Evolutionary conservation across 2,113 vertebrate species (phyloP).

Genomic region (Microtus montanus): DNA sequence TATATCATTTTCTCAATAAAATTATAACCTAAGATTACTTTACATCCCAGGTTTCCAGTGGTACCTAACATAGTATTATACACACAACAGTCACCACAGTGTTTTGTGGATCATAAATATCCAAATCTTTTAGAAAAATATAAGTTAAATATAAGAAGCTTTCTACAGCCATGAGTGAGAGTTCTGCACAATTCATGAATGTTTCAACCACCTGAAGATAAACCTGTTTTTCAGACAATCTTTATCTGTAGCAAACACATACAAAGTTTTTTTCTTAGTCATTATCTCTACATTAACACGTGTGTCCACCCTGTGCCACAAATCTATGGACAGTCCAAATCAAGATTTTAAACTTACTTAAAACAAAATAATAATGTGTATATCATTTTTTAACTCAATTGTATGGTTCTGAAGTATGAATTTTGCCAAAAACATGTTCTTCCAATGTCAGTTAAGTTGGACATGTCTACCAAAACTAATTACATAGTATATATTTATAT

Average conservation of each 20-base stretch:
- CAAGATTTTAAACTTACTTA: not conserved
- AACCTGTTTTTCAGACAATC: not conserved
- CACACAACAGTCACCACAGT: not conserved
- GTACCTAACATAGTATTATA: not conserved
- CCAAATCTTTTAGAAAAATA: slow-evolving; percentile 27
- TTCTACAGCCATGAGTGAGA: not conserved
- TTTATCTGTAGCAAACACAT: not conserved
- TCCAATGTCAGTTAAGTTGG: not conserved
- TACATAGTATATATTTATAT: not conserved
- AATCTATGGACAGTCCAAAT: not conserved
- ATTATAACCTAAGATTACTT: slow-evolving; percentile 2
- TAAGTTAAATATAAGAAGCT: not conserved
- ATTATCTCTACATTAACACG: not conserved
- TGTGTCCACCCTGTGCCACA: not conserved
- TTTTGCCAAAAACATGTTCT: not conserved
- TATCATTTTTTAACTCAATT: not conserved
- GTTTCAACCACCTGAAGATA: not conserved
- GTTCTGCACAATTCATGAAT: not conserved
- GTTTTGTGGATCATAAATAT: slow-evolving; percentile 31
- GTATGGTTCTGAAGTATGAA: not conserved
- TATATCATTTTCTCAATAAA: slow-evolving; percentile 1
- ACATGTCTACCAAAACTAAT: not conserved
- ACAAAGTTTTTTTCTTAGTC: not conserved
- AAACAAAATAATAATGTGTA: not conserved
- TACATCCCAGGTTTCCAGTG: slow-evolving; percentile 1